Percentiles rank a stretch among this genome's conserved stretches.
Conservation (phyloP, 2,113 vertebrate species). For the Saimiri boliviensis region DNA sequence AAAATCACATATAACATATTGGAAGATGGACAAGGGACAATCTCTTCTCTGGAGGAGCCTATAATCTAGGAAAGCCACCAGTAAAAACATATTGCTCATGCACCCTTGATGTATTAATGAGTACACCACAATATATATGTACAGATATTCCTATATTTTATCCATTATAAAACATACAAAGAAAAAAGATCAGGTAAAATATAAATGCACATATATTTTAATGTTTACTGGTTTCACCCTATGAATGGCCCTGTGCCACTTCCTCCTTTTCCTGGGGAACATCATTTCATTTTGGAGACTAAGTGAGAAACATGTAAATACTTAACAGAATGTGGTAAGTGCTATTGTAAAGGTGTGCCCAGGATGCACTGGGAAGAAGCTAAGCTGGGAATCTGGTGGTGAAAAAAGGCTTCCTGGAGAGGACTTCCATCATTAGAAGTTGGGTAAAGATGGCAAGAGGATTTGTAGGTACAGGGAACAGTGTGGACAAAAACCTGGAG, state of each 20-base stretch:
- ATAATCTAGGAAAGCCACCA: background rate
- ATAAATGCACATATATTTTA: background rate
- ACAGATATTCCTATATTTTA: background rate
- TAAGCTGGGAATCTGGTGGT: too few species aligned
- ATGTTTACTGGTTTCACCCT: background rate
- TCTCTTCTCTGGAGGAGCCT: background rate
- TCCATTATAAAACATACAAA: conserved; percentile 5
- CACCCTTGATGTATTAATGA: background rate
- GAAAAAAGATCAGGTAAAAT: background rate
- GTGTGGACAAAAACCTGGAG: background rate
- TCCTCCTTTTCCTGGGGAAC: background rate
- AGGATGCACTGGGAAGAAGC: background rate
- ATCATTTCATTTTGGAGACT: background rate
- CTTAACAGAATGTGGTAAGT: background rate
- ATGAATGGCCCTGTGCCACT: background rate
- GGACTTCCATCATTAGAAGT: background rate
- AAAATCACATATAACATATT: background rate
- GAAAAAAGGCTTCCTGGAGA: background rate
- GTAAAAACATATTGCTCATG: background rate
- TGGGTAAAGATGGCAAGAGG: background rate
- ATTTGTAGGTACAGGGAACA: background rate
- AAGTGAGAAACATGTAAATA: background rate
- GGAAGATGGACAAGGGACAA: background rate
- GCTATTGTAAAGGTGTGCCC: background rate
- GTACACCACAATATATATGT: background rate